Percentiles rank a stretch among this genome's conserved stretches.
phyloP scores from a whole-genome alignment of 2,113 vertebrate species.

The Chunga burmeisteri region DNA sequence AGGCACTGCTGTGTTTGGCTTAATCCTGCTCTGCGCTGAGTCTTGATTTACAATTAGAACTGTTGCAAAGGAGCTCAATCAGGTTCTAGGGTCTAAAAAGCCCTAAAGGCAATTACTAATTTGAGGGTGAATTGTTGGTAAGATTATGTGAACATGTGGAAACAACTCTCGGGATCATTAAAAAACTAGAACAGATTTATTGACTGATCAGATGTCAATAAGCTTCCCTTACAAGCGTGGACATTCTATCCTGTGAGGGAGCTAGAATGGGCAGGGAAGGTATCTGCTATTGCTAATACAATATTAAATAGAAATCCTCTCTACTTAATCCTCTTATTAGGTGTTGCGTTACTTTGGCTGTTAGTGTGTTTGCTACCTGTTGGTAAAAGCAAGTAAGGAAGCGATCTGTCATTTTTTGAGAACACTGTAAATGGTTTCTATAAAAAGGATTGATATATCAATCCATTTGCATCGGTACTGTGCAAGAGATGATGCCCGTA shows the following conservation, averaged over 20 bases:
- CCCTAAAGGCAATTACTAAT: background rate
- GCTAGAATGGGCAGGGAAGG: background rate
- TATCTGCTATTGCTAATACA: conserved; percentile 35
- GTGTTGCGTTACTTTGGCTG: background rate
- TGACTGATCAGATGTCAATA: conserved; percentile 32
- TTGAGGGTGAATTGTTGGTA: conserved; percentile 27
- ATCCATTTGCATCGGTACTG: rapidly evolving
- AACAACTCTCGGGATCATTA: conserved; percentile 36
- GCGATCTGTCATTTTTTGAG: background rate
- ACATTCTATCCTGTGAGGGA: conserved; percentile 26
- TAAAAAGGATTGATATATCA: background rate
- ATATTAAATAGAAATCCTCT: conserved; percentile 53
- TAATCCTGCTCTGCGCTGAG: background rate
- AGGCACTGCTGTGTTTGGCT: background rate
- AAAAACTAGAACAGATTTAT: conserved; percentile 25
- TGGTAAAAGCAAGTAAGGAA: background rate
- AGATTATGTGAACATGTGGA: conserved; percentile 6
- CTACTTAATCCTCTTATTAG: conserved; percentile 67
- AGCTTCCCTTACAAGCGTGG: conserved; percentile 28
- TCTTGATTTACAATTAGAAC: background rate
- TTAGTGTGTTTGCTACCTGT: background rate
- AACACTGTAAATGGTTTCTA: rapidly evolving
- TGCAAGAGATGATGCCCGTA: background rate
- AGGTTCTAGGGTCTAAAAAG: background rate
- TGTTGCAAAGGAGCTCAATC: background rate